These are phyloP conservation scores for Sesamia nonagrioides DNA, from an alignment of 1,140 invertebrate genomes.

Conservation along the genomic window DNA sequence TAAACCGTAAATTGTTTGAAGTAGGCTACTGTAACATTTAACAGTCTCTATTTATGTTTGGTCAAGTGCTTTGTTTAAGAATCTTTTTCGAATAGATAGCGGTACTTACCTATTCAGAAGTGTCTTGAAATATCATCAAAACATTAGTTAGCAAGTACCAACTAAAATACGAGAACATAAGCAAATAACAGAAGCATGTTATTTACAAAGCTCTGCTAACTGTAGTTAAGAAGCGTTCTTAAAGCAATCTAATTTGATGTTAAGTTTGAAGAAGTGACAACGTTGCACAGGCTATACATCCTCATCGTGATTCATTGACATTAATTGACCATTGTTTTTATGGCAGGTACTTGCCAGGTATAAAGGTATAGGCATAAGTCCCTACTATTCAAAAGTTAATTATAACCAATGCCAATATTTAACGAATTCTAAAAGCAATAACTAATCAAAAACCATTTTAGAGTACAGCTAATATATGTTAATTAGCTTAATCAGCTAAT, in stretches of 20 bases:
- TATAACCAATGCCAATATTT: no score
- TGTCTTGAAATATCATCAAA: constrained; percentile 17
- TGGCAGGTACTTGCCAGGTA: constrained; percentile 8
- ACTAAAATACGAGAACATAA: constrained; percentile 24
- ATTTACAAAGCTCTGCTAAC: constrained; percentile 48
- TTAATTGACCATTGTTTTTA: constrained; percentile 27
- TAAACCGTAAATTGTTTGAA: background rate
- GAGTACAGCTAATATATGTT: background rate
- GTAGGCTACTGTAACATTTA: background rate
- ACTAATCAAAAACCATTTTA: background rate
- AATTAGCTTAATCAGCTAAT: no score
- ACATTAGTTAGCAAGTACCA: constrained; percentile 21
- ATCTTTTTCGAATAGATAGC: constrained; percentile 30
- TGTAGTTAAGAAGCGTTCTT: constrained; percentile 31
- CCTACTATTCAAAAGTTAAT: background rate
- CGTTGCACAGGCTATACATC: constrained; percentile 21
- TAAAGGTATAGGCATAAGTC: background rate
- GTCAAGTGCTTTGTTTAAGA: constrained; percentile 13
- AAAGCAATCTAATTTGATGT: constrained; percentile 44
- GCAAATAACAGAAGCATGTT: constrained; percentile 29
- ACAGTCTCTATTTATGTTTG: constrained; percentile 26
- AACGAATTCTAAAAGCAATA: background rate
- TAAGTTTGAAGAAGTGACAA: constrained; percentile 30
- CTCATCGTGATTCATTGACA: constrained; percentile 24
- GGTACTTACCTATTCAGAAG: constrained; percentile 7